phyloP scores from a whole-genome alignment of 2,797 vertebrate genomes.

The Pterois miles region DNA sequence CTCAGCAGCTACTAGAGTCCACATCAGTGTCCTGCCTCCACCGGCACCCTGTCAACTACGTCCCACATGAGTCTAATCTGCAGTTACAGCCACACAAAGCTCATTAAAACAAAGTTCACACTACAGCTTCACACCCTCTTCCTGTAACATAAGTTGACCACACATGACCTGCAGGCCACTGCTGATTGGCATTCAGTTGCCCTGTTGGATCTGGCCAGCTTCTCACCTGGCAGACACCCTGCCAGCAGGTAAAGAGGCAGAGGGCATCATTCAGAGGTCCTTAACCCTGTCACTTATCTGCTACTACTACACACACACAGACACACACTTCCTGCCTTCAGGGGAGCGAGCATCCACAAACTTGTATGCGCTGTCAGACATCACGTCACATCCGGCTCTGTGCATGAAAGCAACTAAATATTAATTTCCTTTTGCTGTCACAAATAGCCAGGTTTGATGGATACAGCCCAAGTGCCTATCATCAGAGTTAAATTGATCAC shows the following conservation, averaged over 20 bases:
- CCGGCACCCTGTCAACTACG: not conserved
- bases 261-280: constrained; percentile 60
- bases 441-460: constrained; percentile 54
- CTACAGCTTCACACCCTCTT: constrained; percentile 8
- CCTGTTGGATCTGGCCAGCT: constrained; percentile 56
- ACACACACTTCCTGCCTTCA: constrained; percentile 9
- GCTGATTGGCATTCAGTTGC: constrained; percentile 67
- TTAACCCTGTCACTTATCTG: constrained; percentile 60
- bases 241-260: constrained; percentile 52
- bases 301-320: constrained; percentile 3
- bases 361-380: not conserved
- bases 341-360: constrained; percentile 10
- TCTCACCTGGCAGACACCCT: constrained; percentile 57
- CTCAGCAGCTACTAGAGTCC: constrained; percentile 8
- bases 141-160: constrained; percentile 38
- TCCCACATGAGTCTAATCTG: not conserved
- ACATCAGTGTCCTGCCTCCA: not conserved
- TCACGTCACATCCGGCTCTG: constrained; percentile 12
- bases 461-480: constrained; percentile 56
- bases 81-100: not conserved
- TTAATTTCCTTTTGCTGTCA: constrained; percentile 59
- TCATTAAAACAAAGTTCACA: constrained; percentile 44
- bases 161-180: constrained; percentile 48
- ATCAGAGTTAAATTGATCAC: constrained; percentile 64
- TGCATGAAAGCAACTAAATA: constrained; percentile 48